These are phyloP conservation scores for Amyelois transitella DNA, from an alignment of 1,140 invertebrate genomes.

Conservation along the genomic window DNA sequence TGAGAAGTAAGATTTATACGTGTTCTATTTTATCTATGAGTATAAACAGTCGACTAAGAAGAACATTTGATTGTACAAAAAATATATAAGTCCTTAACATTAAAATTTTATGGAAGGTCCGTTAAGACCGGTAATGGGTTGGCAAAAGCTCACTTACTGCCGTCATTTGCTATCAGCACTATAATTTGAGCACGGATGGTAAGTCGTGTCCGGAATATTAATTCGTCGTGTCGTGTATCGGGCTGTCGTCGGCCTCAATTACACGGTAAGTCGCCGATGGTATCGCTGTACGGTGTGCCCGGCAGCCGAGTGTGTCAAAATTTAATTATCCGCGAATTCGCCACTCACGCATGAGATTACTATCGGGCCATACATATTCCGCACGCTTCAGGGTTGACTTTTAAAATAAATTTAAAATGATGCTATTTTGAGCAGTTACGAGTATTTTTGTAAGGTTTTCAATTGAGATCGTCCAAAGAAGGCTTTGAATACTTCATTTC, in stretches of 20 bases:
- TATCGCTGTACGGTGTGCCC: constrained; percentile 19
- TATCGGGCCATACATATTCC: constrained; percentile 11
- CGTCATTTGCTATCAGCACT: constrained; percentile 21
- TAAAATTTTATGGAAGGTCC: background rate
- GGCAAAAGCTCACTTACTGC: constrained; percentile 4
- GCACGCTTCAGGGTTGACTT: background rate
- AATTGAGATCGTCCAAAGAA: too few relatives aligned
- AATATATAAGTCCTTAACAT: too few relatives aligned
- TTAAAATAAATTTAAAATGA: background rate
- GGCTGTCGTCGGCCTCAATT: constrained; percentile 22
- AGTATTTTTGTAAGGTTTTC: too few relatives aligned
- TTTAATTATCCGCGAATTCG: constrained; percentile 54
- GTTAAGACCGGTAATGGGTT: background rate
- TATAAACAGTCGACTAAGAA: background rate
- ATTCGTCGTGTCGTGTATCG: constrained; percentile 25
- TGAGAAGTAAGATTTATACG: constrained; percentile 2
- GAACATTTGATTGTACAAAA: too few relatives aligned
- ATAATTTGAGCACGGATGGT: constrained; percentile 17
- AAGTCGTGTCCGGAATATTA: constrained; percentile 33
- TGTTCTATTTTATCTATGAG: background rate
- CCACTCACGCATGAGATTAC: constrained; percentile 24
- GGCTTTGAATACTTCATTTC: too few relatives aligned
- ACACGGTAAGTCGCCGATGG: constrained; percentile 38
- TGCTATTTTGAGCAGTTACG: background rate
- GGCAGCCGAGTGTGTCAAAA: constrained; percentile 16